Percentiles rank a stretch among this genome's conserved stretches.
These are phyloP conservation scores for Brachypterus glaber DNA, from an alignment of 2,888 invertebrate genomes.

Conservation along the genomic window DNA sequence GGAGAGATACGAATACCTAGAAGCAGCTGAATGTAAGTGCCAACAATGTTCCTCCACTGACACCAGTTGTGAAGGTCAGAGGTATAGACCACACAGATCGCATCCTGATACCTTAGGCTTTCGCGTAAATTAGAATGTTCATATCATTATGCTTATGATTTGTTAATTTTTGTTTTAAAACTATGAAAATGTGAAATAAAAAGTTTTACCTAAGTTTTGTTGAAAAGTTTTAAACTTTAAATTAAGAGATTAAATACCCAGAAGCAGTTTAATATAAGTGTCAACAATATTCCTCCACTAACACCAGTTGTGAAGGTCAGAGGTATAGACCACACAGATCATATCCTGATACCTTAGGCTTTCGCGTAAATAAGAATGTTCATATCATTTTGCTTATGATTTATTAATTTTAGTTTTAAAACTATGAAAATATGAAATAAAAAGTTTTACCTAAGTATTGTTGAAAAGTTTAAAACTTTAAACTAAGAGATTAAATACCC, in stretches of 20 bases:
- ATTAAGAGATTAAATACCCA: too few relatives aligned
- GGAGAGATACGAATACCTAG: slow-evolving; percentile 60
- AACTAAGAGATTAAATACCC: slow-evolving; percentile 62
- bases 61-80: slow-evolving; percentile 60
- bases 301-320: slow-evolving; percentile 62
- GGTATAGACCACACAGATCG: slow-evolving; percentile 43
- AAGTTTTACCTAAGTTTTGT: too few relatives aligned
- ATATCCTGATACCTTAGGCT: slow-evolving; percentile 33
- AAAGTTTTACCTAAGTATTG: too few relatives aligned
- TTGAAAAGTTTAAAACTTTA: too few relatives aligned
- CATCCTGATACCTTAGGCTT: slow-evolving; percentile 34
- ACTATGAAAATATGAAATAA: too few relatives aligned
- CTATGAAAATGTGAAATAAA: too few relatives aligned
- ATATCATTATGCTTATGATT: too few relatives aligned
- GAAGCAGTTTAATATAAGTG: slow-evolving; percentile 74
- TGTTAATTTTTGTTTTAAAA: too few relatives aligned
- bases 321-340: slow-evolving; percentile 43
- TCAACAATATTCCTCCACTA: slow-evolving; percentile 55
- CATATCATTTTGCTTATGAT: too few relatives aligned
- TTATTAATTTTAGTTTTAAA: too few relatives aligned
- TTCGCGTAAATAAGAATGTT: too few relatives aligned
- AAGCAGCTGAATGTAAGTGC: slow-evolving; percentile 70
- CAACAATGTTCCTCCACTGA: slow-evolving; percentile 57
- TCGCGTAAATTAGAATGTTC: slow-evolving; percentile 10
- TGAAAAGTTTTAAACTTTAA: too few relatives aligned